Conservation (phyloP, 2,888 invertebrate genomes). For the Plebejus melissa region DNA sequence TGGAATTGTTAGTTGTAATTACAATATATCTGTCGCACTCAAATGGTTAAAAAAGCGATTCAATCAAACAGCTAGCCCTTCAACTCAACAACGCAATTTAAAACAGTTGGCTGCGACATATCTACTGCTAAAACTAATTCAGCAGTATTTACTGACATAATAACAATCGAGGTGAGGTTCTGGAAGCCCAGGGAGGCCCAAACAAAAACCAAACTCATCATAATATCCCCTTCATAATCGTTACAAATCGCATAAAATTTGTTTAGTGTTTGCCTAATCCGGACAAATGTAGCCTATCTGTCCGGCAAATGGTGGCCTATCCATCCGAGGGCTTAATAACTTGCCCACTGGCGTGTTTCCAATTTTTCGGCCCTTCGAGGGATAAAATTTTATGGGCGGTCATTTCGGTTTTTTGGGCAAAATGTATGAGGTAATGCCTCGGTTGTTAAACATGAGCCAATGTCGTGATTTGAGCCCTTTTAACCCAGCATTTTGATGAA, state of each 20-base stretch:
- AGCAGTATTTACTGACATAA: too few species aligned
- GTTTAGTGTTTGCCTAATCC: slow-evolving; percentile 26
- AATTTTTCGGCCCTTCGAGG: slow-evolving; percentile 23
- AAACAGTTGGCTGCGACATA: too few species aligned
- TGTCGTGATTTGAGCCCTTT: neutral
- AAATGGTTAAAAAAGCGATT: too few species aligned
- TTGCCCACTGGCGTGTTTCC: slow-evolving; percentile 19
- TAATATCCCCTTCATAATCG: slow-evolving; percentile 1
- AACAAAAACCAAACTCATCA: neutral
- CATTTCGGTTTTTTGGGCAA: slow-evolving; percentile 16
- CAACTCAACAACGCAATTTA: too few species aligned
- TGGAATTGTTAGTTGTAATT: too few species aligned
- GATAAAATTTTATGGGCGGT: slow-evolving; percentile 24
- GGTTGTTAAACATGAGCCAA: slow-evolving; percentile 3
- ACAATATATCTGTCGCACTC: neutral
- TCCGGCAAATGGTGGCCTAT: slow-evolving; percentile 13
- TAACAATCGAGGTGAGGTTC: neutral
- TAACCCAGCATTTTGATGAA: neutral
- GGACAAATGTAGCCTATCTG: slow-evolving; percentile 17
- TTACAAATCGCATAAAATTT: slow-evolving; percentile 24
- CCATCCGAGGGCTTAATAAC: slow-evolving; percentile 16
- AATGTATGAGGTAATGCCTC: slow-evolving; percentile 10
- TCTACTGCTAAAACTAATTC: too few species aligned
- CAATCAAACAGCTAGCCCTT: too few species aligned
- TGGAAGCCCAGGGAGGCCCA: neutral